These are phyloP conservation scores for Lasioglossum marginatum DNA, from an alignment of 2,888 invertebrate species.

Conservation along the genomic window DNA sequence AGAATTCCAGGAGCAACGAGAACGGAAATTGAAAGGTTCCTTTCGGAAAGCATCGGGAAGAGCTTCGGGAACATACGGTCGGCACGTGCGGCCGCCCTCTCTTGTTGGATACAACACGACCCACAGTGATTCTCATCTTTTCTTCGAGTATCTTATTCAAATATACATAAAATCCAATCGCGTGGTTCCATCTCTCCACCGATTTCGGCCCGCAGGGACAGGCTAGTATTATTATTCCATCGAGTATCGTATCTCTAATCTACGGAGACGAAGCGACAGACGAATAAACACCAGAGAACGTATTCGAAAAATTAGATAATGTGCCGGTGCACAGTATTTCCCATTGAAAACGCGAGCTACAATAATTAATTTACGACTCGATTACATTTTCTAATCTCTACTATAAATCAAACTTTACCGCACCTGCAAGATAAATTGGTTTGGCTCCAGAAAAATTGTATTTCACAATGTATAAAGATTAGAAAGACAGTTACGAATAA, in stretches of 20 bases:
- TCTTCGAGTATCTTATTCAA: conserved; percentile 43
- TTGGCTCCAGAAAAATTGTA: neutral
- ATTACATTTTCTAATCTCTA: neutral
- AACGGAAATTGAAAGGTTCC: conserved; percentile 72
- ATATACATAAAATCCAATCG: conserved; percentile 23
- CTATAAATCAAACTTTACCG: neutral
- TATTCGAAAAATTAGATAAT: neutral
- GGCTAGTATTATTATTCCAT: neutral
- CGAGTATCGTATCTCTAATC: conserved; percentile 11
- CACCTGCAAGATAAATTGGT: neutral
- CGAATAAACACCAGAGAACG: neutral
- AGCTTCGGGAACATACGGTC: conserved; percentile 75
- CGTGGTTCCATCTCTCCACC: neutral
- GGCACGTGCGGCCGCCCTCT: conserved; percentile 76
- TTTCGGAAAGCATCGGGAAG: conserved; percentile 47
- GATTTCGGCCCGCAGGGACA: neutral
- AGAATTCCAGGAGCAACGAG: conserved; percentile 43
- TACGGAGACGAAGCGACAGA: neutral
- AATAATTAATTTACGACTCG: neutral
- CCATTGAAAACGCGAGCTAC: neutral
- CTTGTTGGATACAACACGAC: conserved; percentile 44
- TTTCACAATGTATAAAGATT: neutral
- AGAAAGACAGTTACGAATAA: neutral
- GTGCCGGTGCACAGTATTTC: accelerated
- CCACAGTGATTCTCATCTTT: conserved; percentile 70